phyloP scores from a whole-genome alignment of 2,797 vertebrate species.

The Lindbergichthys nudifrons region DNA sequence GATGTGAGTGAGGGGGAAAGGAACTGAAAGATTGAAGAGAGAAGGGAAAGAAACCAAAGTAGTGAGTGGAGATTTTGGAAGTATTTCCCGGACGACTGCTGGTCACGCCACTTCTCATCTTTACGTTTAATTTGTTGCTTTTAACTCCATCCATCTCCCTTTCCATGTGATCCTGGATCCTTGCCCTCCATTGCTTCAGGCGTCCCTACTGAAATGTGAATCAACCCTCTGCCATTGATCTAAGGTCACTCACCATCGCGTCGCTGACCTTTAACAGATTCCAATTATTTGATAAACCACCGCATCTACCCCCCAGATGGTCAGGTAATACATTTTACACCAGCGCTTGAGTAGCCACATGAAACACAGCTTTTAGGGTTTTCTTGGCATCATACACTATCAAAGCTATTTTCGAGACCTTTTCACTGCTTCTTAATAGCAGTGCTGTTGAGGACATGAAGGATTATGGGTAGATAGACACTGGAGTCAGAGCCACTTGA shows the following conservation, averaged over 20 bases:
- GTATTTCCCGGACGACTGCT: conserved; percentile 27
- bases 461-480: conserved; percentile 53
- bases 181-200: conserved; percentile 24
- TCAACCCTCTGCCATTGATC: conserved; percentile 53
- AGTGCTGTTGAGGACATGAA: conserved; percentile 38
- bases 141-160: conserved; percentile 40
- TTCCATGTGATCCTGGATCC: conserved; percentile 32
- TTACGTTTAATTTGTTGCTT: conserved; percentile 65
- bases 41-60: conserved; percentile 25
- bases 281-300: conserved; percentile 64
- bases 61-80: conserved; percentile 35
- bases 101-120: conserved; percentile 43
- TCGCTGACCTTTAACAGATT: conserved; percentile 65
- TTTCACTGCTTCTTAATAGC: conserved; percentile 21
- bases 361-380: conserved; percentile 15
- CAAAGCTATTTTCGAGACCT: conserved; percentile 18
- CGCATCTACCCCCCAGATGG: conserved; percentile 29
- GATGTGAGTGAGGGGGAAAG: conserved; percentile 2
- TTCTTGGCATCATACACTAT: conserved; percentile 23
- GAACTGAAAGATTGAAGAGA: conserved; percentile 29
- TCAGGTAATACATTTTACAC: conserved; percentile 20
- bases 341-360: neutral
- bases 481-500: conserved; percentile 50
- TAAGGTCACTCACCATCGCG: conserved; percentile 44
- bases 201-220: conserved; percentile 47